A percentile compares a stretch with the other conserved stretches of the same genome.
Evolutionary conservation across 2,888 invertebrate species (phyloP).

Genomic region (Archips crataeganus): DNA sequence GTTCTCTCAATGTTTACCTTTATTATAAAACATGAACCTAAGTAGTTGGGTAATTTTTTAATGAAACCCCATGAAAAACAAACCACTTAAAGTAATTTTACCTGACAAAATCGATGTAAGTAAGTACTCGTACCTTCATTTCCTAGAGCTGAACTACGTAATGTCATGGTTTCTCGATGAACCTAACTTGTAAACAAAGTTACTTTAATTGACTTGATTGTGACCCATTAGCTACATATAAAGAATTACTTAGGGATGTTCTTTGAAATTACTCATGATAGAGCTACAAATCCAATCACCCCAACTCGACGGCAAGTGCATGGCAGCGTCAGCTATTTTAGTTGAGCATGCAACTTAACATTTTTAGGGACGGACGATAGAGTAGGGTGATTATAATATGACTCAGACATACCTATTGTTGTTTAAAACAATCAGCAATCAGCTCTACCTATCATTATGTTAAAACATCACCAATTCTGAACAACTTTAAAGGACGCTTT

Average conservation of each 20-base stretch:
- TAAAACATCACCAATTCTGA: conserved; percentile 25
- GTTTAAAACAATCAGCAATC: conserved; percentile 15
- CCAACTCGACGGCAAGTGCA: neutral
- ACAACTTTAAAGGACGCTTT: conserved; percentile 25
- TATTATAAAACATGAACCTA: neutral
- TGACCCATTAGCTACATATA: neutral
- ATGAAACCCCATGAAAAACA: conserved; percentile 11
- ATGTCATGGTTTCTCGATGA: conserved; percentile 2
- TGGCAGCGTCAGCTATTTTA: neutral
- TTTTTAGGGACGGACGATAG: neutral
- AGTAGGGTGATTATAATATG: neutral
- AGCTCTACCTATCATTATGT: conserved; percentile 16
- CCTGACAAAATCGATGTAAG: neutral
- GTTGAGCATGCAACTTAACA: conserved; percentile 2
- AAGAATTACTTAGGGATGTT: neutral
- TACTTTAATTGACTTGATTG: neutral
- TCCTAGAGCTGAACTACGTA: neutral
- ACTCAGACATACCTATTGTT: conserved; percentile 17
- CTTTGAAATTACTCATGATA: neutral
- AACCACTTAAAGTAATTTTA: conserved; percentile 44
- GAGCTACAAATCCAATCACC: neutral
- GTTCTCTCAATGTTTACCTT: neutral
- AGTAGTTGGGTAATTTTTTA: neutral
- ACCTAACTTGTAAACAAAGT: neutral
- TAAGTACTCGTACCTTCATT: neutral